Conservation (phyloP, 2,797 vertebrate species). For the Triplophysa bombifrons region DNA sequence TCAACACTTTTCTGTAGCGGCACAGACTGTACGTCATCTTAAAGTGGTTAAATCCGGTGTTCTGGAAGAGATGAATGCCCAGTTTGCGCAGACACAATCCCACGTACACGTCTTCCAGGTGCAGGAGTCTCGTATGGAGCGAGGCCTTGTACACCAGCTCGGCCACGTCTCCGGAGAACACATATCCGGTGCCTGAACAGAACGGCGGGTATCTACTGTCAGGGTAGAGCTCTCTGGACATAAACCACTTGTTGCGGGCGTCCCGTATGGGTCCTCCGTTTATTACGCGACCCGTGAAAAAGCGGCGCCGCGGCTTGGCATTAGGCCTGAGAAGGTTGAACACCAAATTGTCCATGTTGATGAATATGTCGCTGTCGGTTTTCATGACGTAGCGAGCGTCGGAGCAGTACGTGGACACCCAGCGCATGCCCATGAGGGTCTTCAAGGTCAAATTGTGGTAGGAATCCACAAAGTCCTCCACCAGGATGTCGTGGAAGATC, state of each 20-base stretch:
- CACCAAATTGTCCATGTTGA: slow-evolving; percentile 99
- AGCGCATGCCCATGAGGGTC: slow-evolving; percentile 98
- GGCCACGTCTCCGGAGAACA: slow-evolving; percentile 96
- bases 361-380: slow-evolving; percentile 99
- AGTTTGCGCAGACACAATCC: slow-evolving; percentile 94
- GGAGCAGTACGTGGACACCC: slow-evolving; percentile 93
- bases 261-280: slow-evolving; percentile 97
- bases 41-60: slow-evolving; percentile 99
- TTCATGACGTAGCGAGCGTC: slow-evolving; percentile 97
- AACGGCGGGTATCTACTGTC: slow-evolving; percentile 98
- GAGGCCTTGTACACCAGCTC: slow-evolving; percentile 97
- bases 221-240: slow-evolving; percentile 94
- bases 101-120: slow-evolving; percentile 97
- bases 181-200: slow-evolving; percentile 97
- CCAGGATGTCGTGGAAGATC: slow-evolving; percentile 96
- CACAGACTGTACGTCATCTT: slow-evolving; percentile 99
- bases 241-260: slow-evolving; percentile 98
- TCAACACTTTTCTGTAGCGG: slow-evolving; percentile 93
- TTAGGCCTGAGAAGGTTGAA: slow-evolving; percentile 93
- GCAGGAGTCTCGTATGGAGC: slow-evolving; percentile 92
- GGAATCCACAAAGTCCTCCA: slow-evolving; percentile 96
- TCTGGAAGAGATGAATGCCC: slow-evolving; percentile 97
- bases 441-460: slow-evolving; percentile 98
- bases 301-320: slow-evolving; percentile 91
- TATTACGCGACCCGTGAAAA: slow-evolving; percentile 97